Percentiles rank a stretch among this genome's conserved stretches.
Evolutionary conservation across 1,140 invertebrate genomes (phyloP).

Genomic region (Ceratosolen fusciceps): DNA sequence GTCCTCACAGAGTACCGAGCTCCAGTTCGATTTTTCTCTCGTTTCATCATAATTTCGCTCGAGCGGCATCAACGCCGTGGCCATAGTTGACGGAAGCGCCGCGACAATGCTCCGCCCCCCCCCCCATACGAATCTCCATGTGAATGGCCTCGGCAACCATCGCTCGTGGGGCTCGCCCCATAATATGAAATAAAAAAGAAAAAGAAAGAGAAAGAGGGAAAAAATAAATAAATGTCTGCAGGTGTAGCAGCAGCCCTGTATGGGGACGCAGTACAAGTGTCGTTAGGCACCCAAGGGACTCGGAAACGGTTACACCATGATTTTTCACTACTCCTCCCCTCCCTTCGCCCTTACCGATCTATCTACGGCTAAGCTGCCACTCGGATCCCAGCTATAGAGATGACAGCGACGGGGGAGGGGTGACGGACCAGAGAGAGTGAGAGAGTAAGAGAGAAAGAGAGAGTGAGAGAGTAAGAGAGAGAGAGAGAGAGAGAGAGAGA

Average conservation of each 20-base stretch:
- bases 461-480: too few species aligned
- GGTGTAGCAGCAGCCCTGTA: constrained; percentile 66
- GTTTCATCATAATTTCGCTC: constrained; percentile 36
- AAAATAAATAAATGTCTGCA: constrained; percentile 58
- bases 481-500: neutral
- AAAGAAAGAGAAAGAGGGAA: too few species aligned
- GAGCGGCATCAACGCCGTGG: constrained; percentile 30
- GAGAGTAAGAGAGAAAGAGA: too few species aligned
- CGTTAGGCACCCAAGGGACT: constrained; percentile 16
- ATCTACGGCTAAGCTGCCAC: too few species aligned
- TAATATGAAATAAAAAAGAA: too few species aligned
- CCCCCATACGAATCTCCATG: constrained; percentile 63
- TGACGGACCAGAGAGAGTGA: too few species aligned
- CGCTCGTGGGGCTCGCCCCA: too few species aligned
- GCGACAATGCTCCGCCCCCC: too few species aligned
- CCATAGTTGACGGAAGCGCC: neutral
- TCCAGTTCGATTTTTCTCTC: constrained; percentile 20
- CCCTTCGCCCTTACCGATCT: constrained; percentile 37
- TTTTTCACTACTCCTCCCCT: constrained; percentile 58
- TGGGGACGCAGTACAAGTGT: constrained; percentile 66
- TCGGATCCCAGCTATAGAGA: too few species aligned
- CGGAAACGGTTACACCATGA: constrained; percentile 68
- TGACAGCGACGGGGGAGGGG: too few species aligned
- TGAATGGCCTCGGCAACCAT: too few species aligned
- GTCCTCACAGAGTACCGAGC: neutral